Conservation (phyloP, 2,797 vertebrate genomes). For the Poeciliopsis gracilis region DNA sequence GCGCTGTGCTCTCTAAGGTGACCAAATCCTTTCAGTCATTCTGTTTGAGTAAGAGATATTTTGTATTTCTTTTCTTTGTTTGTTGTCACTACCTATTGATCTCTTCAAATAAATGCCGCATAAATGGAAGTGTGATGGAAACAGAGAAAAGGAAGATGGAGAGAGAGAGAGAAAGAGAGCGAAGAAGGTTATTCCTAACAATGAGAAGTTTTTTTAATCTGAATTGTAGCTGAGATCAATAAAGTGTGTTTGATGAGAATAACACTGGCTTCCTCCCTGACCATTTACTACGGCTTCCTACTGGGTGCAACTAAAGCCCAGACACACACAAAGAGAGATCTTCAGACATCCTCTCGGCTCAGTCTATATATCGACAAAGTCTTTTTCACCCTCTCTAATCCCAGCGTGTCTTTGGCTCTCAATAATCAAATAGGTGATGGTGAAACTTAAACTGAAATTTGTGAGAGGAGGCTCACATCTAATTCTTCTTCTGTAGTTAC, state of each 20-base stretch:
- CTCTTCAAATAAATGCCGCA: slow-evolving; percentile 30
- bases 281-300: slow-evolving; percentile 30
- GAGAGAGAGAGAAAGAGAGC: slow-evolving; percentile 29
- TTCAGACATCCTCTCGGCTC: slow-evolving; percentile 14
- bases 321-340: slow-evolving; percentile 15
- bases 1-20: background rate
- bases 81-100: slow-evolving; percentile 30
- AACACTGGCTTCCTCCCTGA: slow-evolving; percentile 27
- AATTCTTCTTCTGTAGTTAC: background rate
- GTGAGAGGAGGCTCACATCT: background rate
- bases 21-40: slow-evolving; percentile 3
- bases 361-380: slow-evolving; percentile 1
- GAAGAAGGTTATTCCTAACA: slow-evolving; percentile 74
- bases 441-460: background rate
- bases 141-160: slow-evolving; percentile 61
- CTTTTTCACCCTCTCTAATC: slow-evolving; percentile 2
- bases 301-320: slow-evolving; percentile 11
- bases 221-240: slow-evolving; percentile 56
- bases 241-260: slow-evolving; percentile 48
- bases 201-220: slow-evolving; percentile 62
- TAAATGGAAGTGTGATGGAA: slow-evolving; percentile 42
- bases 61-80: slow-evolving; percentile 33
- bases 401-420: background rate
- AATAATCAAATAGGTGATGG: slow-evolving; percentile 8
- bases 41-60: slow-evolving; percentile 6